These are phyloP conservation scores for Erynnis tages DNA, from an alignment of 2,888 invertebrate species.

Conservation along the genomic window DNA sequence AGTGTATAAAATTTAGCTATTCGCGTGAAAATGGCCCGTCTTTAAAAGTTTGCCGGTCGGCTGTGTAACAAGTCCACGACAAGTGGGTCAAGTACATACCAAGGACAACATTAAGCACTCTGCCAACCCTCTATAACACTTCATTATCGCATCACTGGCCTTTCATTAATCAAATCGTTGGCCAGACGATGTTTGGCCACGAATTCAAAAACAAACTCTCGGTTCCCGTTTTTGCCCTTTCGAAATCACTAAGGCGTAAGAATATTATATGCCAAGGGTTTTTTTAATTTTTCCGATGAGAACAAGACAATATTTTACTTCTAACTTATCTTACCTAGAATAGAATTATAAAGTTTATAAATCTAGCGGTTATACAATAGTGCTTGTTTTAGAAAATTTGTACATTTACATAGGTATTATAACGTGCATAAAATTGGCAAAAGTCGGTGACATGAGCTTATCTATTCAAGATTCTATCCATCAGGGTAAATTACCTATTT, in stretches of 20 bases:
- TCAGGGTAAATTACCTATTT: no score
- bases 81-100: conserved; percentile 71
- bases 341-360: no score
- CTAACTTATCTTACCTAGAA: no score
- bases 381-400: no score
- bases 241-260: background rate
- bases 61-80: conserved; percentile 45
- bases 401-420: no score
- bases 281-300: no score
- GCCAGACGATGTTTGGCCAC: conserved; percentile 41
- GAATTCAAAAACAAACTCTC: conserved; percentile 43
- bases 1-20: conserved; percentile 1
- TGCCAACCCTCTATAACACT: conserved; percentile 34
- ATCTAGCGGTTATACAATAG: no score
- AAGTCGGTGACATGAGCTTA: no score
- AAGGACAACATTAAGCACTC: conserved; percentile 55
- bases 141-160: conserved; percentile 61
- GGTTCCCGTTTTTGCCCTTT: background rate
- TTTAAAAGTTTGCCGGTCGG: conserved; percentile 27
- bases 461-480: no score
- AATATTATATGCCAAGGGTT: no score
- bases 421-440: no score
- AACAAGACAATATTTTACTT: background rate
- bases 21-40: conserved; percentile 22
- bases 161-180: conserved; percentile 57